A percentile compares a stretch with the other conserved stretches of the same genome.
These are phyloP conservation scores for Smutsia gigantea DNA, from an alignment of 2,797 vertebrate species.

Conservation along the genomic window DNA sequence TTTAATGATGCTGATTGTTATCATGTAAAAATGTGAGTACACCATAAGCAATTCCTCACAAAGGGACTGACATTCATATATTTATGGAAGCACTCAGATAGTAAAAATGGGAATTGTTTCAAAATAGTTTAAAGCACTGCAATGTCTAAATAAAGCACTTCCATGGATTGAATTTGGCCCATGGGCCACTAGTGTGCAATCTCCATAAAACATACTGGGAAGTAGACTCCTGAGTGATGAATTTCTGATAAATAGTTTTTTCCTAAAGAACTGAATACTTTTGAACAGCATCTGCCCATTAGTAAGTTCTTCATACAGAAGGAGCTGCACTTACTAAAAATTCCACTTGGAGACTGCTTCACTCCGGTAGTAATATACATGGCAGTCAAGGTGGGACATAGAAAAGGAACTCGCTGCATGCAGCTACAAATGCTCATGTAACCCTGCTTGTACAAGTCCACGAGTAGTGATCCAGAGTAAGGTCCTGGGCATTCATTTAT, in stretches of 20 bases:
- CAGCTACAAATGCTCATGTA: fast-evolving
- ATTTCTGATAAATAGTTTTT: background rate
- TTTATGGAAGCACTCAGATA: background rate
- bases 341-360: background rate
- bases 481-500: background rate
- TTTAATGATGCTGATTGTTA: background rate
- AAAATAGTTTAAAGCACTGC: background rate
- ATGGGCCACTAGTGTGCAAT: background rate
- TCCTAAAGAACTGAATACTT: background rate
- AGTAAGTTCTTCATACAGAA: background rate
- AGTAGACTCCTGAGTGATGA: background rate
- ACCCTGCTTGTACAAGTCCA: background rate
- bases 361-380: background rate
- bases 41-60: background rate
- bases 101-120: background rate
- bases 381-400: background rate
- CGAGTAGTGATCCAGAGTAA: background rate
- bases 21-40: background rate
- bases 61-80: background rate
- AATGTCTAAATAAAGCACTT: background rate
- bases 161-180: background rate
- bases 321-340: background rate
- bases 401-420: fast-evolving
- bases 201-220: background rate
- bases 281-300: background rate